phyloP scores from a whole-genome alignment of 2,113 vertebrate genomes.

The Ciconia boyciana region DNA sequence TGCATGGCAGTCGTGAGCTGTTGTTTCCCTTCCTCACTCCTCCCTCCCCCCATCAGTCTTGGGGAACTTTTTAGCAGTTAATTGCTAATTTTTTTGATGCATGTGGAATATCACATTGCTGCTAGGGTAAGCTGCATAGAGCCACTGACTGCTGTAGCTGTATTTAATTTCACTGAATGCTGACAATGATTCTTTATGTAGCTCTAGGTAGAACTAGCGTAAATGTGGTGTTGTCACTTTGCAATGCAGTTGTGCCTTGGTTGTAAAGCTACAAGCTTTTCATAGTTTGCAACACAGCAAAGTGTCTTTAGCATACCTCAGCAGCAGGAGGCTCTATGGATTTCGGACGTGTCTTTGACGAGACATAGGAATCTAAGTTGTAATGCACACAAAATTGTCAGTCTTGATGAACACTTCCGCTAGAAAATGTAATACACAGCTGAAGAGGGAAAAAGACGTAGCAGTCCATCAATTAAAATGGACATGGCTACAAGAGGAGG shows the following conservation, averaged over 20 bases:
- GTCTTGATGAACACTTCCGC: not conserved
- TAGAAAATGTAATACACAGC: not conserved
- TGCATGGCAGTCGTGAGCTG: not conserved
- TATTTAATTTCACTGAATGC: not conserved
- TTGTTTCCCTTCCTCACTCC: not conserved
- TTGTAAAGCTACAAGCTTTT: not conserved
- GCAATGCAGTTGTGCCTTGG: not conserved
- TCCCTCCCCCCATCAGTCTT: not conserved
- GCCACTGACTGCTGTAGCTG: not conserved
- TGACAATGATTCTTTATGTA: not conserved
- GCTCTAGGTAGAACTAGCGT: not conserved
- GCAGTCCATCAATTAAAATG: not conserved
- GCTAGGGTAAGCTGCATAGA: not conserved
- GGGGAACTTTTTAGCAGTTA: not conserved
- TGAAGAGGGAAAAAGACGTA: not conserved
- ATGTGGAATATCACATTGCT: not conserved
- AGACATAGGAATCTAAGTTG: not conserved
- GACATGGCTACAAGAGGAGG: not conserved
- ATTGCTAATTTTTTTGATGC: not conserved
- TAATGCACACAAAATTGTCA: too few relatives aligned
- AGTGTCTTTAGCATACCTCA: too few relatives aligned
- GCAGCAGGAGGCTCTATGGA: not conserved
- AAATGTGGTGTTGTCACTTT: not conserved
- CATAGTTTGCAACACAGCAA: not conserved
- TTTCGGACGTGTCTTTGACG: not conserved